phyloP scores from a whole-genome alignment of 2,113 vertebrate genomes.

The Antennarius striatus region DNA sequence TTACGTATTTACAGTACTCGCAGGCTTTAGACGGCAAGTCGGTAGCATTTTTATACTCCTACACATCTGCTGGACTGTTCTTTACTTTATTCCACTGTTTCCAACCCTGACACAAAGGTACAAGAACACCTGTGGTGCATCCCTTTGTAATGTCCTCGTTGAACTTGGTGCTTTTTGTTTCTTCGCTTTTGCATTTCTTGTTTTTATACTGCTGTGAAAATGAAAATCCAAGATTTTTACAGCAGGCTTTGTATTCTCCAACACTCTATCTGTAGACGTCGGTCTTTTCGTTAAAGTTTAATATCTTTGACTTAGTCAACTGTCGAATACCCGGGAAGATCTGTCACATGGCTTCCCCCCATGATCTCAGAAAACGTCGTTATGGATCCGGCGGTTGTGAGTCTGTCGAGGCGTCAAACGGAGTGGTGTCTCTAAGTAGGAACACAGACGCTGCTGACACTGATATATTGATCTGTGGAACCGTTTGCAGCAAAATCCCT shows the following conservation, averaged over 20 bases:
- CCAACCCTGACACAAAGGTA: too few species aligned
- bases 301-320: slow-evolving; percentile 37
- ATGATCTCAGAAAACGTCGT: slow-evolving; percentile 21
- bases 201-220: slow-evolving; percentile 13
- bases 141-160: neutral
- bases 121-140: too few species aligned
- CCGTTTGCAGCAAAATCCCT: slow-evolving; percentile 25
- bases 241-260: too few species aligned
- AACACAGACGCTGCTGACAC: slow-evolving; percentile 34
- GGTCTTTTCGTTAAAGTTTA: slow-evolving; percentile 35
- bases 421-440: slow-evolving; percentile 20
- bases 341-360: slow-evolving; percentile 15
- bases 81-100: too few species aligned
- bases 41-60: too few species aligned
- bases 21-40: too few species aligned
- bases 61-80: too few species aligned
- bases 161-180: slow-evolving; percentile 1
- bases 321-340: slow-evolving; percentile 35
- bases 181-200: slow-evolving; percentile 6
- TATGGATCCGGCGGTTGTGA: slow-evolving; percentile 3
- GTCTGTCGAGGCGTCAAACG: slow-evolving; percentile 29
- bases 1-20: too few species aligned
- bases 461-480: slow-evolving; percentile 53
- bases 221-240: slow-evolving; percentile 23
- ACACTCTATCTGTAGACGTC: neutral